Evolutionary conservation across 2,888 invertebrate species (phyloP).

Genomic region (Drosophila prostipennis): DNA sequence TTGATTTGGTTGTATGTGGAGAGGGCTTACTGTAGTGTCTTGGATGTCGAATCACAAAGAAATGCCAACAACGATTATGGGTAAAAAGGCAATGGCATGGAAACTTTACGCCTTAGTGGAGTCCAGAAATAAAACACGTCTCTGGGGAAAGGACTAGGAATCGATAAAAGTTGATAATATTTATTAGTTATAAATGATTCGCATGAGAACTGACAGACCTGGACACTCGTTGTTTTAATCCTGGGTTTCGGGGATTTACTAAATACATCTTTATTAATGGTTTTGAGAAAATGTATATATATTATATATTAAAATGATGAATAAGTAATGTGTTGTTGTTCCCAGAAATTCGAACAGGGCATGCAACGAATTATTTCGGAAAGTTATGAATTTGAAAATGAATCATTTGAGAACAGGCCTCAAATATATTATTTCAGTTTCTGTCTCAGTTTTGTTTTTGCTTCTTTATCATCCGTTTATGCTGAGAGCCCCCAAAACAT

Average conservation of each 20-base stretch:
- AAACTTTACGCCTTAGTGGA: constrained; percentile 47
- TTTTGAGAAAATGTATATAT: too few relatives aligned
- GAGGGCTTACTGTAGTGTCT: constrained; percentile 12
- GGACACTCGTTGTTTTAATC: background rate
- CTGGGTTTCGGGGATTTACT: background rate
- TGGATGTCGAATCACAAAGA: constrained; percentile 18
- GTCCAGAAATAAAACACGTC: constrained; percentile 22
- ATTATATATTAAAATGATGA: background rate
- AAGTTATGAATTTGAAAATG: background rate
- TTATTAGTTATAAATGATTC: background rate
- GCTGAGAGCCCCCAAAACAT: constrained; percentile 19
- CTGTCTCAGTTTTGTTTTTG: background rate
- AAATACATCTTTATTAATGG: too few relatives aligned
- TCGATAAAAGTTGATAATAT: constrained; percentile 41
- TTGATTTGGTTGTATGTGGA: constrained; percentile 54
- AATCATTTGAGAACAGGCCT: constrained; percentile 1
- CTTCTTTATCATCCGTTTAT: constrained; percentile 23
- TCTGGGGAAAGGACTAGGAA: constrained; percentile 38
- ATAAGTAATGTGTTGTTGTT: background rate
- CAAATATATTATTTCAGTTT: constrained; percentile 8
- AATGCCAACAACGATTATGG: constrained; percentile 61
- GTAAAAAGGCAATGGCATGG: constrained; percentile 53
- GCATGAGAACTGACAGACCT: background rate
- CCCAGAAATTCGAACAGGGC: background rate
- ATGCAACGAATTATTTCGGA: constrained; percentile 1